phyloP scores from a whole-genome alignment of 1,140 invertebrate genomes.

The Philotrypesis tridentata region DNA sequence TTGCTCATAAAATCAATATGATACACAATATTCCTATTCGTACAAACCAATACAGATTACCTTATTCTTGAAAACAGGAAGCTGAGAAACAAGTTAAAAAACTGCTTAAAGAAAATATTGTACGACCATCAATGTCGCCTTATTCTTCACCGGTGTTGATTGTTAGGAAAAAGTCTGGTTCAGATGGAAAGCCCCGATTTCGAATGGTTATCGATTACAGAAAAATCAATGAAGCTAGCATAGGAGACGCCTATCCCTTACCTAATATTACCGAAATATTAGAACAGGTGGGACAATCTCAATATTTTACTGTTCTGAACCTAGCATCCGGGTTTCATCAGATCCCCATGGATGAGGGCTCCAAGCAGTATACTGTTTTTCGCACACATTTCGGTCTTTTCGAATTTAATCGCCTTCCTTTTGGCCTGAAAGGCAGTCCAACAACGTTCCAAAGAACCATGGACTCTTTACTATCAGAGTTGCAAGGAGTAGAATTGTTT shows the following conservation, averaged over 20 bases:
- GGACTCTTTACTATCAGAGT: slow-evolving; percentile 61
- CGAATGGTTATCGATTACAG: slow-evolving; percentile 60
- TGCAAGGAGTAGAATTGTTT: slow-evolving; percentile 41
- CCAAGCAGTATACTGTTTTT: slow-evolving; percentile 65
- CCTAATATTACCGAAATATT: slow-evolving; percentile 55
- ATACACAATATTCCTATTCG: slow-evolving; percentile 48
- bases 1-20: slow-evolving; percentile 48
- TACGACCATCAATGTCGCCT: slow-evolving; percentile 30
- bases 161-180: slow-evolving; percentile 48
- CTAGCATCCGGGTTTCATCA: too few species aligned
- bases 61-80: slow-evolving; percentile 47
- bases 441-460: slow-evolving; percentile 63
- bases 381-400: slow-evolving; percentile 45
- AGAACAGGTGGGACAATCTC: too few species aligned
- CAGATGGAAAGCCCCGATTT: slow-evolving; percentile 46
- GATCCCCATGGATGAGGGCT: too few species aligned
- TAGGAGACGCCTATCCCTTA: slow-evolving; percentile 26
- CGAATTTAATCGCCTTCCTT: slow-evolving; percentile 1
- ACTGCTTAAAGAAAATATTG: slow-evolving; percentile 37
- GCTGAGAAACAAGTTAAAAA: slow-evolving; percentile 34
- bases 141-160: slow-evolving; percentile 53
- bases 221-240: slow-evolving; percentile 56
- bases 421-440: slow-evolving; percentile 61
- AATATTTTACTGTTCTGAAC: too few species aligned
- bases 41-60: slow-evolving; percentile 52